A percentile compares a stretch with the other conserved stretches of the same genome.
These are phyloP conservation scores for human (Homo sapiens) DNA, from an alignment of 2,113 vertebrate genomes.

Conservation along the genomic window DNA sequence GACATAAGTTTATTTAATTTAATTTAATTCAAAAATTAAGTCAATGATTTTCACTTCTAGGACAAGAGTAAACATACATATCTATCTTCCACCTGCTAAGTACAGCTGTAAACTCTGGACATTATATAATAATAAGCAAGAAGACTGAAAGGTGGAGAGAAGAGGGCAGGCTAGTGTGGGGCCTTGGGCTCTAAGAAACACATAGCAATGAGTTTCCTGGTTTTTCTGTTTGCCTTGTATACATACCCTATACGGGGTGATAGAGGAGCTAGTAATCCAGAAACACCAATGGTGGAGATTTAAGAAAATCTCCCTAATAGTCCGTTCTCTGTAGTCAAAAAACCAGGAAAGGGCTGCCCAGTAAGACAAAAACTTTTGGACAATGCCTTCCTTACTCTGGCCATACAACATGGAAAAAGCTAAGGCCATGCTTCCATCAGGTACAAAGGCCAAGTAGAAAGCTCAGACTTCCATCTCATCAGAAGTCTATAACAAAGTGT, in stretches of 20 bases:
- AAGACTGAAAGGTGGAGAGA: background rate
- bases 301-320: background rate
- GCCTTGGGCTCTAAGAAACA: background rate
- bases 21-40: constrained; percentile 3
- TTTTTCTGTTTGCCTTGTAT: background rate
- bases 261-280: background rate
- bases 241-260: background rate
- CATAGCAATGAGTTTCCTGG: background rate
- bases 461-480: background rate
- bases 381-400: background rate
- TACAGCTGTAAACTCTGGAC: background rate
- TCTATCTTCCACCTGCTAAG: background rate
- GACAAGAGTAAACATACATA: background rate
- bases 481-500: background rate
- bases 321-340: background rate
- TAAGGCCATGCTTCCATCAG: background rate
- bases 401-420: background rate
- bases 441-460: background rate
- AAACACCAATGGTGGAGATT: background rate
- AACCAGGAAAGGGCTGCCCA: background rate
- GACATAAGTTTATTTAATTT: background rate
- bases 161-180: background rate
- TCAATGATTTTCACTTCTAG: background rate
- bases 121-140: background rate
- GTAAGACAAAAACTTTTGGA: background rate